Percentiles rank a stretch among this genome's conserved stretches.
These are phyloP conservation scores for Huso huso DNA, from an alignment of 2,797 vertebrate species.

Conservation along the genomic window DNA sequence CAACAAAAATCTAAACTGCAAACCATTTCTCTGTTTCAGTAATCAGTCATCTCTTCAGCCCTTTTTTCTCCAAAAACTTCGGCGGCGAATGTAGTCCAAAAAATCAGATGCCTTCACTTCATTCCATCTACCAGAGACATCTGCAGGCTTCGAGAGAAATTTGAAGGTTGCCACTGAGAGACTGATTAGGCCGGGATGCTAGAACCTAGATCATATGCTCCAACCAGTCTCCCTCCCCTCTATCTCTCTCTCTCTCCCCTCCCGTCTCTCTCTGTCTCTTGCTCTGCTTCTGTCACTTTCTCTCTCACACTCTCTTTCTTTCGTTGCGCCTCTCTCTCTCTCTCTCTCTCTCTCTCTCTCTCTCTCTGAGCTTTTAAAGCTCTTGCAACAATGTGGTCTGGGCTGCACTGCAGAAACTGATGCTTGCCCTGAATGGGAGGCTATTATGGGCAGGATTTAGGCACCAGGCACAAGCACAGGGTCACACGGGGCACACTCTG, in stretches of 20 bases:
- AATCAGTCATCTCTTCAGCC: neutral
- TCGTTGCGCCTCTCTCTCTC: constrained; percentile 22
- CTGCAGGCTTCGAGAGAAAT: constrained; percentile 5
- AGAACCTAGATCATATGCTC: constrained; percentile 3
- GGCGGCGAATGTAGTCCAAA: neutral
- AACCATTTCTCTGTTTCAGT: constrained; percentile 35
- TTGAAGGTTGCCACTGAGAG: constrained; percentile 8
- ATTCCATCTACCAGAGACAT: neutral
- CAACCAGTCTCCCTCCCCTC: constrained; percentile 4
- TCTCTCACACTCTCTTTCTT: constrained; percentile 21
- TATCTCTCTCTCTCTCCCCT: constrained; percentile 22
- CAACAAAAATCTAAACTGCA: constrained; percentile 36
- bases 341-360: constrained; percentile 32
- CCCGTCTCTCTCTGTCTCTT: constrained; percentile 10
- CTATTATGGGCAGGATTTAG: constrained; percentile 53
- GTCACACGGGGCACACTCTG: constrained; percentile 37
- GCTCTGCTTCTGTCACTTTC: constrained; percentile 14
- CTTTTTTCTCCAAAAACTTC: constrained; percentile 1
- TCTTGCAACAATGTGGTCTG: constrained; percentile 44
- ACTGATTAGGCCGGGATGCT: constrained; percentile 10
- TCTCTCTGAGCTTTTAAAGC: constrained; percentile 53
- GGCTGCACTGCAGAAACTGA: constrained; percentile 38
- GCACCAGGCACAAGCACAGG: constrained; percentile 35
- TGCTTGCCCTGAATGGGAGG: constrained; percentile 30
- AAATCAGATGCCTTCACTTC: neutral